Conservation (phyloP, 2,888 invertebrate species). For the Hemicrepidius hirtus region DNA sequence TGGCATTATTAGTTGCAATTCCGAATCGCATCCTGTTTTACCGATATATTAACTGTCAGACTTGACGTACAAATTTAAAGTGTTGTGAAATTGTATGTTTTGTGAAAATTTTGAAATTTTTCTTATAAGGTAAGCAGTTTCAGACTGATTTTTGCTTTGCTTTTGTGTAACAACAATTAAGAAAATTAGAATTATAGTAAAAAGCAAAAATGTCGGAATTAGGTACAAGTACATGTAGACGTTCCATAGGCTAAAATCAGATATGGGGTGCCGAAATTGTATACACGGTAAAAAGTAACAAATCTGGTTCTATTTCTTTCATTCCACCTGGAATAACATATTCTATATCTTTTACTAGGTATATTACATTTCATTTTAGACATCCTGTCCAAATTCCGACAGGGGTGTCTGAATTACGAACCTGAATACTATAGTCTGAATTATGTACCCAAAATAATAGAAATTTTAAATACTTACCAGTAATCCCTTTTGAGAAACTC, state of each 20-base stretch:
- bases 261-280: neutral
- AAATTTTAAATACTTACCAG: too few relatives aligned
- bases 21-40: neutral
- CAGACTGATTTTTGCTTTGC: neutral
- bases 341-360: neutral
- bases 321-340: neutral
- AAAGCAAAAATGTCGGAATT: neutral
- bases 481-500: too few relatives aligned
- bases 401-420: constrained; percentile 9
- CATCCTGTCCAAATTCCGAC: constrained; percentile 13
- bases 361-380: neutral
- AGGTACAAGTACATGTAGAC: neutral
- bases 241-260: neutral
- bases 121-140: neutral
- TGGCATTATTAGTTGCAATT: neutral
- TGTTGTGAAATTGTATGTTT: neutral
- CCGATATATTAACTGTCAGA: neutral
- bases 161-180: neutral
- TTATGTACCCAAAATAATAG: constrained; percentile 6
- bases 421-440: constrained; percentile 3
- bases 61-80: neutral
- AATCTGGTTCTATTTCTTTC: neutral
- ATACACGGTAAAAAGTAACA: neutral
- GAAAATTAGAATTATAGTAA: neutral
- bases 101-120: neutral